Percentiles rank a stretch among this genome's conserved stretches.
Evolutionary conservation across 2,888 invertebrate genomes (phyloP).

Genomic region (Brachycybe producta): DNA sequence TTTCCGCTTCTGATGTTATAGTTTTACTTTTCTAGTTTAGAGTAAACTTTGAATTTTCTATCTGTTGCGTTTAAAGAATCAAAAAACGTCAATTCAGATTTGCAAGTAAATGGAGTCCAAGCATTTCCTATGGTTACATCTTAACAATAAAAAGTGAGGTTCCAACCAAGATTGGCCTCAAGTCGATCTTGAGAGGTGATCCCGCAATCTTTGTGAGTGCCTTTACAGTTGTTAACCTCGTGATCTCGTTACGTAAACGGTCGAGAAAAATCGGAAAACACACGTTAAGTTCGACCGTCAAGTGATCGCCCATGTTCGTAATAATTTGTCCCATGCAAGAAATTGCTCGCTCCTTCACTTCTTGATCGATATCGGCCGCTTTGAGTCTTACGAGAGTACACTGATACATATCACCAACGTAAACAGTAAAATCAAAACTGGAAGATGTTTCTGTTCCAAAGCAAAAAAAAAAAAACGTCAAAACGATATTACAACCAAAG

Average conservation of each 20-base stretch:
- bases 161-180: constrained; percentile 62
- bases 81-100: neutral
- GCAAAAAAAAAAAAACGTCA: neutral
- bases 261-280: constrained; percentile 93
- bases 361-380: constrained; percentile 96
- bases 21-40: no score
- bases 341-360: constrained; percentile 96
- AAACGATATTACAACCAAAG: no score
- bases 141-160: neutral
- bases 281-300: constrained; percentile 59
- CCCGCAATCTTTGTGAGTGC: constrained; percentile 84
- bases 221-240: constrained; percentile 88
- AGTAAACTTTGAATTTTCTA: no score
- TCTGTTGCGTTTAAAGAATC: no score
- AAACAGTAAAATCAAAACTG: constrained; percentile 58
- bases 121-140: neutral
- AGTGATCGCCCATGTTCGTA: constrained; percentile 75
- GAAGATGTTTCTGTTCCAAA: constrained; percentile 27
- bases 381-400: constrained; percentile 73
- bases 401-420: constrained; percentile 57
- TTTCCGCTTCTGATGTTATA: no score
- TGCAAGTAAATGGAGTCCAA: neutral
- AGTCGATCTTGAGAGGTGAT: constrained; percentile 70
- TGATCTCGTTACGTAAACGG: constrained; percentile 90
- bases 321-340: constrained; percentile 92